These are phyloP conservation scores for Montipora sp. DNA, from an alignment of 64 coral and sea anemone species.

Conservation along the genomic window DNA sequence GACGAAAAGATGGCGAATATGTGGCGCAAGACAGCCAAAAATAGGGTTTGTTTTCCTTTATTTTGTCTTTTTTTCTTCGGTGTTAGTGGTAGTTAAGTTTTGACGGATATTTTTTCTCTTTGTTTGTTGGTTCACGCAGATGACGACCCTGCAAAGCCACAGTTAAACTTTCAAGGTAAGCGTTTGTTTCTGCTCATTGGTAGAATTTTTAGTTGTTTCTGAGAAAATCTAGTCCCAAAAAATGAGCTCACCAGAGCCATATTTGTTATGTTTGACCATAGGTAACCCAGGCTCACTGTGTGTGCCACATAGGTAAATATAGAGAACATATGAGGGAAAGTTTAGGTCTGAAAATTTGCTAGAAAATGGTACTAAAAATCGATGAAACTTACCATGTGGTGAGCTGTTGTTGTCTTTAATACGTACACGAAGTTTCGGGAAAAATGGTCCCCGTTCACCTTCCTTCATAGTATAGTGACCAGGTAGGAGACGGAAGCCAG, in stretches of 20 bases:
- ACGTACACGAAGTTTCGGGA: too few species aligned
- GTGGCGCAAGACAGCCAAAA: constrained; percentile 10
- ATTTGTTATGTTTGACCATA: not conserved
- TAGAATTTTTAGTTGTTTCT: not conserved
- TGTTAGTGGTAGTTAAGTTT: constrained; percentile 16
- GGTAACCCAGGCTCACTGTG: too few species aligned
- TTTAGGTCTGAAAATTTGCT: too few species aligned
- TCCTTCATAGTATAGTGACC: too few species aligned
- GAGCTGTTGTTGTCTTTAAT: too few species aligned
- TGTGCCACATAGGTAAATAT: too few species aligned
- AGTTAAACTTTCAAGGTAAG: constrained; percentile 6
- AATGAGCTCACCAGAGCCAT: not conserved
- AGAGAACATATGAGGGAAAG: too few species aligned
- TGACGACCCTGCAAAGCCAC: constrained; percentile 23
- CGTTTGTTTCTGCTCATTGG: not conserved
- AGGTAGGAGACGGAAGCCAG: too few species aligned
- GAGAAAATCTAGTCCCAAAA: constrained; percentile 25
- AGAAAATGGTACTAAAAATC: too few species aligned
- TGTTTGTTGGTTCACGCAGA: constrained; percentile 17
- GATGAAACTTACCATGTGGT: too few species aligned
- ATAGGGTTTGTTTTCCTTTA: constrained; percentile 6
- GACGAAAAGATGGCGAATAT: constrained; percentile 5
- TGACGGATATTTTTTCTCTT: not conserved
- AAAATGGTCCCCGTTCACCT: too few species aligned
- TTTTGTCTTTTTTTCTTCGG: constrained; percentile 6